Evolutionary conservation across 2,797 vertebrate genomes (phyloP).

Genomic region (Chelon labrosus): DNA sequence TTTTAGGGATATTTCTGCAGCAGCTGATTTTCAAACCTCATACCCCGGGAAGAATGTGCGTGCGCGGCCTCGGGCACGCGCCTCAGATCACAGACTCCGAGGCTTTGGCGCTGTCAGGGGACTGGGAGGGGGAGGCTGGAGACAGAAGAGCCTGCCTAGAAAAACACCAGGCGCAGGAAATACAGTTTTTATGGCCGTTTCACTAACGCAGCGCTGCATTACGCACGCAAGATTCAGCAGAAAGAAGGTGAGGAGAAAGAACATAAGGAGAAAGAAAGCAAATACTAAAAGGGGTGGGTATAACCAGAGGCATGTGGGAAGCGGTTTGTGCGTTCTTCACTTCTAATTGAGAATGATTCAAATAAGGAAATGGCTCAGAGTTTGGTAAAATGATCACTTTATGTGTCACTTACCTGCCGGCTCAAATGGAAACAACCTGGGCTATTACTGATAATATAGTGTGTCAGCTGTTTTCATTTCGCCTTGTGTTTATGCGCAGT

Average conservation of each 20-base stretch:
- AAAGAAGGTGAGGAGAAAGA: slow-evolving; percentile 6
- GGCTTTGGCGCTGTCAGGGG: slow-evolving; percentile 55
- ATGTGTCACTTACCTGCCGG: too few relatives aligned
- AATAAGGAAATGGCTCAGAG: background rate
- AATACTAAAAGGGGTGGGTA: background rate
- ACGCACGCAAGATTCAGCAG: slow-evolving; percentile 35
- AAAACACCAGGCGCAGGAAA: slow-evolving; percentile 73
- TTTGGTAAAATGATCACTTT: background rate
- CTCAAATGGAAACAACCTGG: background rate
- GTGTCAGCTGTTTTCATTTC: background rate
- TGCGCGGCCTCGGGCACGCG: background rate
- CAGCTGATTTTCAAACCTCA: slow-evolving; percentile 67
- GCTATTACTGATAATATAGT: too few relatives aligned
- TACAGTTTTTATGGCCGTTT: slow-evolving; percentile 43
- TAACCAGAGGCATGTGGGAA: background rate
- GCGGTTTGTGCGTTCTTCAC: background rate
- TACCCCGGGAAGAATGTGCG: slow-evolving; percentile 62
- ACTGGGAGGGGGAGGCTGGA: slow-evolving; percentile 59
- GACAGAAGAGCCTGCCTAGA: slow-evolving; percentile 65
- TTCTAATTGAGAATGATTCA: too few relatives aligned
- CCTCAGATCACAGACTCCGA: slow-evolving; percentile 48
- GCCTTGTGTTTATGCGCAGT: background rate
- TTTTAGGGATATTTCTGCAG: slow-evolving; percentile 58
- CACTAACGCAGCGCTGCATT: slow-evolving; percentile 25
- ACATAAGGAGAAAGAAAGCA: slow-evolving; percentile 15